Conservation (phyloP, 2,113 vertebrate genomes). For the Hippotragus niger region DNA sequence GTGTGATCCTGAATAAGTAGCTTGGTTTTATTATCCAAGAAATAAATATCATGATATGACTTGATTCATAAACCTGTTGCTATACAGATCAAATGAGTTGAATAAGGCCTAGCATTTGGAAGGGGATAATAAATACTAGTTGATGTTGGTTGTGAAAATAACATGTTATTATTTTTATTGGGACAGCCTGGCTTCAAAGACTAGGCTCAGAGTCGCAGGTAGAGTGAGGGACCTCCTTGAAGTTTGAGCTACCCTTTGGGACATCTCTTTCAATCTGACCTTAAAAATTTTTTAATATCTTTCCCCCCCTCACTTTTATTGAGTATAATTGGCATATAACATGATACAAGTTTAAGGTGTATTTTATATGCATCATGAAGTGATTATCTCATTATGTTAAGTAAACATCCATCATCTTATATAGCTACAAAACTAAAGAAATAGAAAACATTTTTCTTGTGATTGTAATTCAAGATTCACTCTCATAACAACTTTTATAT, state of each 20-base stretch:
- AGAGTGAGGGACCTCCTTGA: not conserved
- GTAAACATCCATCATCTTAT: not conserved
- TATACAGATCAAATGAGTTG: not conserved
- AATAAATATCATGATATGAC: not conserved
- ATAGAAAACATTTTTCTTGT: not conserved
- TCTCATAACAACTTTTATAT: not conserved
- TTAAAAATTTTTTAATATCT: fast-evolving
- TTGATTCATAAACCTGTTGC: not conserved
- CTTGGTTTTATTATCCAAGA: not conserved
- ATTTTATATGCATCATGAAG: not conserved
- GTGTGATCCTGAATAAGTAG: not conserved
- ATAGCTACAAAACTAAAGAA: not conserved
- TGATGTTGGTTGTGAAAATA: not conserved
- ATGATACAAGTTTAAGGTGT: not conserved
- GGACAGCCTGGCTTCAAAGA: not conserved
- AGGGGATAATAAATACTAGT: not conserved
- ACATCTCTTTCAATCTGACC: not conserved
- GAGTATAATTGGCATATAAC: not conserved
- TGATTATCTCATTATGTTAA: not conserved
- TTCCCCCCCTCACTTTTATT: not conserved
- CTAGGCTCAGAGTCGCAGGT: not conserved
- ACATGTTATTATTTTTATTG: not conserved
- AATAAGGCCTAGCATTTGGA: not conserved
- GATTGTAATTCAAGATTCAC: not conserved
- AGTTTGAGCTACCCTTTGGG: not conserved